Evolutionary conservation across 2,888 invertebrate genomes (phyloP).

Genomic region (Sarcophaga caerulescens): DNA sequence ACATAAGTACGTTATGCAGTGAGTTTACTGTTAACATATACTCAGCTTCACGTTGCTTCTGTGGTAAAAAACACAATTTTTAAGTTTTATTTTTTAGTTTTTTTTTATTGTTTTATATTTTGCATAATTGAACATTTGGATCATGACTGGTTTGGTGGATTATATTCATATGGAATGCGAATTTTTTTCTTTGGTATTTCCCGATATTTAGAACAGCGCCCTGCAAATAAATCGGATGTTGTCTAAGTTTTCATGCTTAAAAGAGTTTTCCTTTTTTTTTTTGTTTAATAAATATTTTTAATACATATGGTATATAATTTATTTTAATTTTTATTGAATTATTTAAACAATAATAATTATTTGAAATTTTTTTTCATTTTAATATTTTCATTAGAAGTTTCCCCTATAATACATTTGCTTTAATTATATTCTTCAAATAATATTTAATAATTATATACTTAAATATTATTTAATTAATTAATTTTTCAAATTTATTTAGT

Average conservation of each 20-base stretch:
- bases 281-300: conserved; percentile 3
- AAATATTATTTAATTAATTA: neutral
- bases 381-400: conserved; percentile 44
- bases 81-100: too few relatives aligned
- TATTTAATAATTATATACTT: too few relatives aligned
- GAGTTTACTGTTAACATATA: too few relatives aligned
- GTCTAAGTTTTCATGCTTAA: conserved; percentile 48
- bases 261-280: conserved; percentile 8
- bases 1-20: too few relatives aligned
- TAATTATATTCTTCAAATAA: neutral
- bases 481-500: neutral
- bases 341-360: conserved; percentile 7
- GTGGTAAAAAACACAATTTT: too few relatives aligned
- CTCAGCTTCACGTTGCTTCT: too few relatives aligned
- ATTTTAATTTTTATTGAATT: conserved; percentile 22
- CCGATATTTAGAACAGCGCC: neutral
- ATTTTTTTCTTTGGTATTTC: neutral
- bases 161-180: too few relatives aligned
- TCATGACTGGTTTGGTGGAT: too few relatives aligned
- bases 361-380: neutral
- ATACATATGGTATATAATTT: neutral
- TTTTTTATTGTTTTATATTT: too few relatives aligned
- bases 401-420: conserved; percentile 46
- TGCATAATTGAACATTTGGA: too few relatives aligned
- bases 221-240: conserved; percentile 28